Conservation (phyloP, 92 coral and sea anemone genomes). For the Micromussa lordhowensis region DNA sequence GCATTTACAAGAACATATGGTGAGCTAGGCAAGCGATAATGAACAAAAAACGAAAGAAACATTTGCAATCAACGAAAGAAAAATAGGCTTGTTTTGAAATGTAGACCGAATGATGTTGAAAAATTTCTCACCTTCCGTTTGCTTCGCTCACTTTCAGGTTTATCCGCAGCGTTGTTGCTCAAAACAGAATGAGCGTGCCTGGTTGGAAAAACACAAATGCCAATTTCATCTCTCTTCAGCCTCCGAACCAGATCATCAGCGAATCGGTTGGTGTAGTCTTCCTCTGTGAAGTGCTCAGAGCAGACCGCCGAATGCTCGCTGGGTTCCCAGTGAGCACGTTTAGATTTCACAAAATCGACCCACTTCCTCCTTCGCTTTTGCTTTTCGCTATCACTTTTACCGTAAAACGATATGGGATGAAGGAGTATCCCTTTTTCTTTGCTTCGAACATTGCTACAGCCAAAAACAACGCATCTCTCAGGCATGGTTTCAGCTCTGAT, state of each 20-base stretch:
- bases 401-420: neutral
- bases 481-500: neutral
- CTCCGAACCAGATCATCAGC: conserved; percentile 5
- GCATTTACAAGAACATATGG: too few relatives aligned
- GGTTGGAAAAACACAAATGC: neutral
- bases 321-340: neutral
- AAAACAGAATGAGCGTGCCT: neutral
- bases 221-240: neutral
- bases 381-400: neutral
- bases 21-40: neutral
- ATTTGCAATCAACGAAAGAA: neutral
- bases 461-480: neutral
- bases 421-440: neutral
- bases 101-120: neutral
- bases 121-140: conserved; percentile 31
- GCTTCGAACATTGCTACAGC: neutral
- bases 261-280: neutral
- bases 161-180: too few relatives aligned
- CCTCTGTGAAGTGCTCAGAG: conserved; percentile 46
- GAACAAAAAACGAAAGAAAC: conserved; percentile 8
- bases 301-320: conserved; percentile 25
- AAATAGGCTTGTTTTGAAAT: neutral
- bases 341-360: neutral
- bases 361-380: neutral
- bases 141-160: conserved; percentile 17